Percentiles rank a stretch among this genome's conserved stretches.
These are phyloP conservation scores for Temnothorax curvispinosus DNA, from an alignment of 1,140 invertebrate genomes.

Conservation along the genomic window DNA sequence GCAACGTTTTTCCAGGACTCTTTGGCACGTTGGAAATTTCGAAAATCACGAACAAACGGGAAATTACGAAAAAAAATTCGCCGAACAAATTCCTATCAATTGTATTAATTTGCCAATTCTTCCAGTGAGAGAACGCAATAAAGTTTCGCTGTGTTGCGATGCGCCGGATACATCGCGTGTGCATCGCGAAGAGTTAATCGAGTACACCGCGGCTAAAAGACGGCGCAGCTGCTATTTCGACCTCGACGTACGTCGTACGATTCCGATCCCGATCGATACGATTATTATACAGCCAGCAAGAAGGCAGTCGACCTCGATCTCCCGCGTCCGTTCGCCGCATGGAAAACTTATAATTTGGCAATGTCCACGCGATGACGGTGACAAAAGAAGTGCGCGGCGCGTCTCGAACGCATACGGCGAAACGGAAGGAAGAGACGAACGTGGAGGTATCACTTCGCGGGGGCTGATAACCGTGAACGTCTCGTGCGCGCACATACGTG, in stretches of 20 bases:
- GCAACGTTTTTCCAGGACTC: background rate
- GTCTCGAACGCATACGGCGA: constrained; percentile 64
- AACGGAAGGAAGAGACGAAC: constrained; percentile 59
- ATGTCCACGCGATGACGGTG: constrained; percentile 31
- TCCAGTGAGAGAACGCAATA: background rate
- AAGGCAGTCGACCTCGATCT: constrained; percentile 75
- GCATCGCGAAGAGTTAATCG: constrained; percentile 10
- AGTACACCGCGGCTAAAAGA: constrained; percentile 24
- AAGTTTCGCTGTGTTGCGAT: constrained; percentile 5
- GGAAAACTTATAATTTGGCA: constrained; percentile 78
- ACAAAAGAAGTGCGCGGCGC: constrained; percentile 50
- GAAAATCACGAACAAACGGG: background rate
- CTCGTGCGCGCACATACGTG: constrained; percentile 12
- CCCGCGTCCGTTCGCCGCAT: constrained; percentile 72
- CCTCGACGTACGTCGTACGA: constrained; percentile 2
- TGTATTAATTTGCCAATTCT: background rate
- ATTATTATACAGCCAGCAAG: constrained; percentile 29
- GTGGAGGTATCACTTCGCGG: constrained; percentile 38
- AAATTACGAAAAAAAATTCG: constrained; percentile 23
- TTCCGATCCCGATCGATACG: constrained; percentile 16
- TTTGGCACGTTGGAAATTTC: background rate
- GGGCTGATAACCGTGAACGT: constrained; percentile 60
- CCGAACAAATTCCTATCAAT: constrained; percentile 18
- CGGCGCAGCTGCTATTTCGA: constrained; percentile 18
- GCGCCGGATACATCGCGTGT: constrained; percentile 9